phyloP scores from a whole-genome alignment of 2,888 invertebrate genomes.

The Horisme vitalbata region DNA sequence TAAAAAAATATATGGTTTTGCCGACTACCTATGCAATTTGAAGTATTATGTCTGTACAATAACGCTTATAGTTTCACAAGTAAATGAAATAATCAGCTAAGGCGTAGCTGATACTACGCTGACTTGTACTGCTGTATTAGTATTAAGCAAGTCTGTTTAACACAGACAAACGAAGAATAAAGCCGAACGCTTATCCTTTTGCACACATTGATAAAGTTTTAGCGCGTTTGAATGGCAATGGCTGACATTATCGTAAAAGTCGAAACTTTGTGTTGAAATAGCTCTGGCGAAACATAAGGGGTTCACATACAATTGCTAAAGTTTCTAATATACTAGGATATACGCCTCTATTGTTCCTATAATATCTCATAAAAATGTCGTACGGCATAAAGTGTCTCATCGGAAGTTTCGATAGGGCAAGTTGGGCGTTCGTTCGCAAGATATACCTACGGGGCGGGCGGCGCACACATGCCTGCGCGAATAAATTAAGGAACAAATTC shows the following conservation, averaged over 20 bases:
- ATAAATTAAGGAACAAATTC: constrained; percentile 60
- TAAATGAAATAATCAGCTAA: neutral
- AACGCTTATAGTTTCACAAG: neutral
- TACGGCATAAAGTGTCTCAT: constrained; percentile 54
- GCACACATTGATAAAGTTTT: constrained; percentile 81
- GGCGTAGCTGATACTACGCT: constrained; percentile 7
- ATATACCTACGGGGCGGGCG: constrained; percentile 18
- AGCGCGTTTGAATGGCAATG: constrained; percentile 81
- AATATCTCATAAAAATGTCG: constrained; percentile 76
- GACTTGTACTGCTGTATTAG: constrained; percentile 4
- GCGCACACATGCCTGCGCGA: constrained; percentile 26
- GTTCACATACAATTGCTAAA: constrained; percentile 80
- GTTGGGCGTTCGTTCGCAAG: constrained; percentile 27
- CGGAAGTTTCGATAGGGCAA: constrained; percentile 45
- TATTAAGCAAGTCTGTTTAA: constrained; percentile 16
- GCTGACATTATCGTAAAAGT: constrained; percentile 83
- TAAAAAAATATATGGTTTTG: too few species aligned
- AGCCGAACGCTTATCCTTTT: constrained; percentile 74
- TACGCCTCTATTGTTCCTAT: constrained; percentile 68
- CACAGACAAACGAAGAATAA: constrained; percentile 39
- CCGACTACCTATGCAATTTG: neutral
- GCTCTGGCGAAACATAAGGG: constrained; percentile 79
- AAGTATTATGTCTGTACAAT: neutral
- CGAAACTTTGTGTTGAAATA: constrained; percentile 78
- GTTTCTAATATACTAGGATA: constrained; percentile 76